Conservation (phyloP, 2,113 vertebrate species). For the Chloebia gouldiae region DNA sequence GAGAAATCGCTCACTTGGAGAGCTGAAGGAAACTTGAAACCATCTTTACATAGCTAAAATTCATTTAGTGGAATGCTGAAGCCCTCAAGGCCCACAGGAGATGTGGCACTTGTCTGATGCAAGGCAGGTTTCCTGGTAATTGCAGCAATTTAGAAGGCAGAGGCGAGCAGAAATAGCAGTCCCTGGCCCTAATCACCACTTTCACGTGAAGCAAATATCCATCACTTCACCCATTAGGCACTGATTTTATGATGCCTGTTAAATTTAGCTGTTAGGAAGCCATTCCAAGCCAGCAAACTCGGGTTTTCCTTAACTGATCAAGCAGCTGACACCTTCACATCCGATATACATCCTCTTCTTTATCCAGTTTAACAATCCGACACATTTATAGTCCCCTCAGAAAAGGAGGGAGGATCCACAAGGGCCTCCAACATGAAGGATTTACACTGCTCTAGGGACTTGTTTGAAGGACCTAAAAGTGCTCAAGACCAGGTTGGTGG, state of each 20-base stretch:
- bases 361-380: rapidly evolving
- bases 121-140: not conserved
- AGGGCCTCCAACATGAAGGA: not conserved
- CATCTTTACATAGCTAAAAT: not conserved
- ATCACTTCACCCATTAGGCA: not conserved
- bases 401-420: not conserved
- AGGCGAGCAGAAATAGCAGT: not conserved
- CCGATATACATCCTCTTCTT: rapidly evolving
- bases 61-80: not conserved
- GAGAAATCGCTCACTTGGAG: not conserved
- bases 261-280: not conserved
- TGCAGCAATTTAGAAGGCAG: not conserved
- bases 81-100: not conserved
- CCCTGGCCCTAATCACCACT: not conserved
- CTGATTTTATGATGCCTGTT: not conserved
- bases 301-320: not conserved
- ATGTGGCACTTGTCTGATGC: not conserved
- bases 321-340: not conserved
- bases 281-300: not conserved
- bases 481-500: rapidly evolving
- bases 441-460: not conserved
- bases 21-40: not conserved
- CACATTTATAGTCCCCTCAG: not conserved
- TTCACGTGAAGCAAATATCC: not conserved
- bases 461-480: not conserved